phyloP scores from a whole-genome alignment of 2,113 vertebrate species.

The human (Homo sapiens) region GRCh38 chr1:181798001-181798500 shows the following conservation, averaged over 20 bases:
- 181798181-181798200: not conserved
- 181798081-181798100: too few species aligned
- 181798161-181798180: not conserved
- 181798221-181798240: not conserved
- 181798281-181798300: constrained; percentile 84
- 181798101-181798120: not conserved
- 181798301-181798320: constrained; percentile 91
- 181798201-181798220: not conserved
- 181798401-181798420: constrained; percentile 94
- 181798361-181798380: constrained; percentile 97
- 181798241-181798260: too few species aligned
- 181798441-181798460: constrained; percentile 80
- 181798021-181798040: not conserved
- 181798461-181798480: constrained; percentile 81
- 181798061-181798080: not conserved
- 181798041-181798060: not conserved
- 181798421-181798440: constrained; percentile 85
- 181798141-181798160: not conserved
- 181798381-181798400: constrained; percentile 93
- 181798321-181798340: constrained; percentile 90
- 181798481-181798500: constrained; percentile 79
- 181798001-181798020: not conserved
- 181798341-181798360: constrained; percentile 91
- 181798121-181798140: not conserved
- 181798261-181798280: not conserved